Percentiles rank a stretch among this genome's conserved stretches.
phyloP scores from a whole-genome alignment of 2,797 vertebrate genomes.

The Leucoraja ocellata region DNA sequence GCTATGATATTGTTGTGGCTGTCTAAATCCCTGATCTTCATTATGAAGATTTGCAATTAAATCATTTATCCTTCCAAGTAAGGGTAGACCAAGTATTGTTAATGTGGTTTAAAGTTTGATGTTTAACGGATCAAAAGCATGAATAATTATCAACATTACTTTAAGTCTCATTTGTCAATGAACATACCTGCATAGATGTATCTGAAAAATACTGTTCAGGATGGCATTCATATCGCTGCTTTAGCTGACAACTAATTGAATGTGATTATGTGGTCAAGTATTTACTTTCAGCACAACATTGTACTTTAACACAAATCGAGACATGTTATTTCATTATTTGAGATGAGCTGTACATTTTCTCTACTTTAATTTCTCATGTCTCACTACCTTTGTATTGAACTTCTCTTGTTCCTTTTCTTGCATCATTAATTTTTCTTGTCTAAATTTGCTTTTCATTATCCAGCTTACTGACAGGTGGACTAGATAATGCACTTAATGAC shows the following conservation, averaged over 20 bases:
- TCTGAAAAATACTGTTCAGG: neutral
- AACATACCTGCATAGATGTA: neutral
- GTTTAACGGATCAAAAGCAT: neutral
- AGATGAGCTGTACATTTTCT: conserved; percentile 19
- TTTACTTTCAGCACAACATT: neutral
- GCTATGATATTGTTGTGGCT: neutral
- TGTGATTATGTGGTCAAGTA: neutral
- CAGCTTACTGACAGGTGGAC: neutral
- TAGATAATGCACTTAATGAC: neutral
- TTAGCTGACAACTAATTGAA: neutral
- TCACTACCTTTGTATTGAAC: neutral
- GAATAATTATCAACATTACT: neutral
- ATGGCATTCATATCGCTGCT: neutral
- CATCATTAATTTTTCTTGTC: neutral
- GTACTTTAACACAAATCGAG: neutral
- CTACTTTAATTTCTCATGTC: conserved; percentile 13
- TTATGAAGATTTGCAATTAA: neutral
- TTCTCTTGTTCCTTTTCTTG: neutral
- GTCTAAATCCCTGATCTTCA: neutral
- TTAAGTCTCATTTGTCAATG: neutral
- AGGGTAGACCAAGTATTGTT: neutral
- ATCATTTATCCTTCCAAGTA: neutral
- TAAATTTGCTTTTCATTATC: conserved; percentile 21
- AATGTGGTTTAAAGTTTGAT: neutral
- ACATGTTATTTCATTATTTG: neutral